Percentiles rank a stretch among this genome's conserved stretches.
phyloP scores from a whole-genome alignment of 2,797 vertebrate species.

The Cottoperca gobio region DNA sequence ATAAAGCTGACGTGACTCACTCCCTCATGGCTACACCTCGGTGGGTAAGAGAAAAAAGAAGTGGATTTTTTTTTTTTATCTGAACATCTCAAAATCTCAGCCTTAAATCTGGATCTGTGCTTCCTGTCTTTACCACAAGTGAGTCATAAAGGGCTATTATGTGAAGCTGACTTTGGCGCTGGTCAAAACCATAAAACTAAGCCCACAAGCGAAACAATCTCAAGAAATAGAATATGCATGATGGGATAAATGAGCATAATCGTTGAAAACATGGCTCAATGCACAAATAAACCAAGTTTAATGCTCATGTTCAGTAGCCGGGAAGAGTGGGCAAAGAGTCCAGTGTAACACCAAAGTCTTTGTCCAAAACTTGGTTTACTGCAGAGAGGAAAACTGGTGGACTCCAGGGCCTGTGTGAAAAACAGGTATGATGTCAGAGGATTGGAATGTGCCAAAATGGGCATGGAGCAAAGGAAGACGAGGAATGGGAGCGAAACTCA shows the following conservation, averaged over 20 bases:
- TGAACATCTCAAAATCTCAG: constrained; percentile 55
- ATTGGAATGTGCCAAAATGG: constrained; percentile 81
- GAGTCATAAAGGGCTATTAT: constrained; percentile 70
- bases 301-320: constrained; percentile 39
- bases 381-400: constrained; percentile 51
- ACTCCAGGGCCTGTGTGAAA: constrained; percentile 61
- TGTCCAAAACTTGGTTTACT: constrained; percentile 70
- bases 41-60: constrained; percentile 65
- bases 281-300: constrained; percentile 32
- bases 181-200: constrained; percentile 17
- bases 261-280: constrained; percentile 4
- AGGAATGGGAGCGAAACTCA: constrained; percentile 39
- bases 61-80: no score
- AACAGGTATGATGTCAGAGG: constrained; percentile 82
- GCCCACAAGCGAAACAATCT: constrained; percentile 6
- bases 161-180: constrained; percentile 16
- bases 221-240: background rate
- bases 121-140: constrained; percentile 66
- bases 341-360: constrained; percentile 67
- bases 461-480: constrained; percentile 54
- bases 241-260: constrained; percentile 12
- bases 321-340: constrained; percentile 44
- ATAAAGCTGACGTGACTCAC: constrained; percentile 70
- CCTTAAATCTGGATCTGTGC: constrained; percentile 61
- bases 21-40: constrained; percentile 53